Evolutionary conservation across 2,113 vertebrate genomes (phyloP), one percentile per base, ranked within the genome.

Genomic region (Austrofundulus limnaeus): DNA sequence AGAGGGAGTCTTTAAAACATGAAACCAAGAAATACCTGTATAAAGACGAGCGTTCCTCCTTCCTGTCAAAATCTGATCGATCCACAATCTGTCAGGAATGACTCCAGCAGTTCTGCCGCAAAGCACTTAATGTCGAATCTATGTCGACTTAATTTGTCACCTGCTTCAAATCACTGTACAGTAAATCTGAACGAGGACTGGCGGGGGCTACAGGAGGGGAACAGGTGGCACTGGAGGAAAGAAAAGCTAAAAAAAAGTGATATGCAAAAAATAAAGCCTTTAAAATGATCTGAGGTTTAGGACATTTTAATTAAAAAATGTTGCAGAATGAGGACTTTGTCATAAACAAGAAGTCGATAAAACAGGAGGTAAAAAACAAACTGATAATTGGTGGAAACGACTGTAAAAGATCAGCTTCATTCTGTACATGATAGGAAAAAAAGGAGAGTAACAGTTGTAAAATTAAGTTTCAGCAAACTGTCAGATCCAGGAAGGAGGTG

Each of bases 361-460:
- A 38, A 41, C 12, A 3, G 2, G 6, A 41, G 6, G 39, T 15
- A 41, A 39, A 53, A n/a, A 34, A 20, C 2, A 9, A n/a, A n/a
- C n/a, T n/a, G n/a, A n/a, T n/a, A n/a, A n/a, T n/a, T n/a, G n/a
- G n/a, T n/a, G n/a, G n/a, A n/a, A n/a, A n/a, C 15, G n/a, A n/a
- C 6, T 42, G 15, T 78, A 64, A 78, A 50, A 28, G 46, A 72
- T 53, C 49, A 46, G n/a, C n/a, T n/a, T n/a, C n/a, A n/a, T n/a
- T n/a, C n/a, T n/a, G n/a, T n/a, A n/a, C n/a, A n/a, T n/a, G n/a
- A n/a, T n/a, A n/a, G n/a, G n/a, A n/a, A n/a, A n/a, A n/a, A n/a
- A n/a, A n/a, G n/a, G 7, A 66, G 75, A 61, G 58, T 70, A 31
- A 47, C 4, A 1, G 42, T 61, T 31, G 34, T 61, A 61, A 70